These are phyloP conservation scores for Charadrius vociferus DNA, from an alignment of 2,113 vertebrate species.

Conservation along the genomic window DNA sequence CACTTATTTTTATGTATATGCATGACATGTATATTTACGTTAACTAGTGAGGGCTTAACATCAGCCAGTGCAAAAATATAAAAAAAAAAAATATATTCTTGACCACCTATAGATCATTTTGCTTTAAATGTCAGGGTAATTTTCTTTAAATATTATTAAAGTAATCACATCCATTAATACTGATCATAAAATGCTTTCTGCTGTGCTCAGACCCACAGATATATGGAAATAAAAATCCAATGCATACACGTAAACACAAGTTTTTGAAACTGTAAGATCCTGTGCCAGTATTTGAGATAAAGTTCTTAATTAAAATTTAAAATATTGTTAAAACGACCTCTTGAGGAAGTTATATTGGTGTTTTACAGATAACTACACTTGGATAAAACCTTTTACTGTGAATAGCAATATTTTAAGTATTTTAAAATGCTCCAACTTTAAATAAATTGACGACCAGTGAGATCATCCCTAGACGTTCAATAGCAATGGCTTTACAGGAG, in stretches of 20 bases:
- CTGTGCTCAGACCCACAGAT: neutral
- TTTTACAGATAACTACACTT: neutral
- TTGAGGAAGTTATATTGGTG: neutral
- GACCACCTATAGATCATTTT: neutral
- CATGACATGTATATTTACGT: neutral
- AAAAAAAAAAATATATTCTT: neutral
- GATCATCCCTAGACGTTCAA: neutral
- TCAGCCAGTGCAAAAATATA: neutral
- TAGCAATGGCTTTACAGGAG: neutral
- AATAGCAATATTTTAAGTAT: slow-evolving; percentile 10
- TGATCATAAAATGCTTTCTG: slow-evolving; percentile 28
- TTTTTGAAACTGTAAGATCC: neutral
- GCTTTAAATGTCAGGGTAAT: neutral
- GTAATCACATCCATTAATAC: slow-evolving; percentile 17
- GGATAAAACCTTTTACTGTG: neutral
- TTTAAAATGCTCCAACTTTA: slow-evolving; percentile 5
- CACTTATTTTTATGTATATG: neutral
- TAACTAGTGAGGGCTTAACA: neutral
- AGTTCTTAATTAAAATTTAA: neutral
- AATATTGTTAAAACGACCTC: neutral
- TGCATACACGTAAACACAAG: neutral
- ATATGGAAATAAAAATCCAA: neutral
- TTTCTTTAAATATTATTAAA: neutral
- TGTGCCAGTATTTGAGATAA: neutral
- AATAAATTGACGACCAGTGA: slow-evolving; percentile 21